Evolutionary conservation across 2,113 vertebrate genomes (phyloP).

Genomic region (Morone saxatilis): DNA sequence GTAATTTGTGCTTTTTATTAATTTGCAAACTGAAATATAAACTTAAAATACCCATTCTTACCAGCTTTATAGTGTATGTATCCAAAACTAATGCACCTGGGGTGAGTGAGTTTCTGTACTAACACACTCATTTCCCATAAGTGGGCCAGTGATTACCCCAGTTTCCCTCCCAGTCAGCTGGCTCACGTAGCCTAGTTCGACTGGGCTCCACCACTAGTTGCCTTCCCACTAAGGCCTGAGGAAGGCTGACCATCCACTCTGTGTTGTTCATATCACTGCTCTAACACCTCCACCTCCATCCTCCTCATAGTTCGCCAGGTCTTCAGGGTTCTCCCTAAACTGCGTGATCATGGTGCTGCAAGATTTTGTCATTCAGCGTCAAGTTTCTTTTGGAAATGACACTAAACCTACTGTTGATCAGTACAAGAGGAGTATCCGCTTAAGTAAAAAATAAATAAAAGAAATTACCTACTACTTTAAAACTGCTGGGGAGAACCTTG

Average conservation of each 20-base stretch:
- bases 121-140: constrained; percentile 32
- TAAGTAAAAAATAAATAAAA: background rate
- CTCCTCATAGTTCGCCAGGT: constrained; percentile 36
- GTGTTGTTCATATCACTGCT: constrained; percentile 41
- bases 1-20: background rate
- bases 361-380: background rate
- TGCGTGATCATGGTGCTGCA: background rate
- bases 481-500: constrained; percentile 68
- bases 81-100: constrained; percentile 1
- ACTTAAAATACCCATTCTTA: background rate
- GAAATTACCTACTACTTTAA: background rate
- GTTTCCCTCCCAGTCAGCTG: constrained; percentile 39
- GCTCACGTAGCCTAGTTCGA: constrained; percentile 26
- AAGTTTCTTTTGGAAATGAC: background rate
- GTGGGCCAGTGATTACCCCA: constrained; percentile 49
- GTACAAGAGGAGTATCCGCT: constrained; percentile 3
- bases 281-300: constrained; percentile 62
- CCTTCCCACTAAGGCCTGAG: constrained; percentile 23
- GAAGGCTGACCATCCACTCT: constrained; percentile 42
- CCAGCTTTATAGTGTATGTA: background rate
- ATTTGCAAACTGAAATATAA: background rate
- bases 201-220: constrained; percentile 23
- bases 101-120: constrained; percentile 21
- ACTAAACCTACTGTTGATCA: constrained; percentile 20
- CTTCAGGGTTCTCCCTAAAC: constrained; percentile 68